Base-by-base conservation (phyloP, 2,888 invertebrate genomes). In the Oegoconia quadripuncta region DNA sequence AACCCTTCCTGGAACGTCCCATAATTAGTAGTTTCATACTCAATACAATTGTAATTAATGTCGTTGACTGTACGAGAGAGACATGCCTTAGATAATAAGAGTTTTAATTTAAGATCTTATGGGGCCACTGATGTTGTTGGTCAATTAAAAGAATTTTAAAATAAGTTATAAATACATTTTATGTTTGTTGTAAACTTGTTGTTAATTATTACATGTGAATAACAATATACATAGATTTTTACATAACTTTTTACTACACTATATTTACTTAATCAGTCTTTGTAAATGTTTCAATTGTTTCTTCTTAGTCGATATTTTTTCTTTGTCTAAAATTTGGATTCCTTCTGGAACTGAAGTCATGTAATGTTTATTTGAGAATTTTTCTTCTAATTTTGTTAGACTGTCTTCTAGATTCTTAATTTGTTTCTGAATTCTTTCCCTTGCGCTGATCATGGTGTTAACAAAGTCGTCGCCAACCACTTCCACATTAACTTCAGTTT, bases 401-500 rank as follows among this genome's bases (percentile, higher is more conserved):
- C 39, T 55, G 0, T 76, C 69, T 54, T 79, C 66, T 23, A 78
- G 37, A 52, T 72, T 80, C 1, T 44, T 58, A 1, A 81, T 64
- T 61, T 66, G 74, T 38, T 75, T 74, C 12, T 60, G 45, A 16
- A 87, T 38, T 48, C 66, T 81, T 5, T 48, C 50, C 52, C 56
- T 74, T 1, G 80, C 79, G 1, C 55, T 55, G 27, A 48, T 38
- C 25, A 84, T 61, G 1, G 65, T 56, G 5, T 53, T 53, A 12
- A 71, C 63, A 2, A 64, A 51, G 36, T 77, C 62, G 7, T 68
- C 64, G 0, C 64, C 74, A 1, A 65, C 16, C 13, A 86, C 51
- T 61, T 82, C 76, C 8, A 87, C 48, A 27, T 56, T 56, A 1
- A 87, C 49, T 56, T 67, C 65, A 2, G 82, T 82, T 18, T 71